A percentile compares a stretch with the other conserved stretches of the same genome.
Conservation (phyloP, 2,888 invertebrate genomes). For the Alsophila aescularia region DNA sequence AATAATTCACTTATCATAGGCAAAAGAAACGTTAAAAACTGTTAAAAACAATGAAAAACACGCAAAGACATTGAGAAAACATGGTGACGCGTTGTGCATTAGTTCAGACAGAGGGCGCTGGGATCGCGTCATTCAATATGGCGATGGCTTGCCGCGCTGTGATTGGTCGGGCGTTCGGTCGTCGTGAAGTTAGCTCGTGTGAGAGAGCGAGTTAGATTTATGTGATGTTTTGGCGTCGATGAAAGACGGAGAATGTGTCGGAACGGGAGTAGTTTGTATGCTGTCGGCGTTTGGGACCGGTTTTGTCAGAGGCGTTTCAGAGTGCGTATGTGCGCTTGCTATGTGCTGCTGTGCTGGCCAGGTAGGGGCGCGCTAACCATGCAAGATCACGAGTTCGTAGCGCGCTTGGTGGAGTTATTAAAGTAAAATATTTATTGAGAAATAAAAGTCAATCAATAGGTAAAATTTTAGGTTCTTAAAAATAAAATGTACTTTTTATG, state of each 20-base stretch:
- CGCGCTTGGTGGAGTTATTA: slow-evolving; percentile 28
- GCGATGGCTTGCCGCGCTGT: slow-evolving; percentile 66
- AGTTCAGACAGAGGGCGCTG: slow-evolving; percentile 70
- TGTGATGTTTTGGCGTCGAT: slow-evolving; percentile 77
- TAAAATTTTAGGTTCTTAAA: too few relatives aligned
- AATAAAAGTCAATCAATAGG: too few relatives aligned
- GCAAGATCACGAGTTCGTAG: background rate
- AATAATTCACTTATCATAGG: slow-evolving; percentile 56
- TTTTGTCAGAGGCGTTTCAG: slow-evolving; percentile 80
- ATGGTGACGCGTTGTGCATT: slow-evolving; percentile 60
- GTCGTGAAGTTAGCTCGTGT: slow-evolving; percentile 71
- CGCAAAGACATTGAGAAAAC: slow-evolving; percentile 72
- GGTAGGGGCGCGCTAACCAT: slow-evolving; percentile 53
- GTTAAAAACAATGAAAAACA: slow-evolving; percentile 63
- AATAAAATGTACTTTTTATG: too few relatives aligned
- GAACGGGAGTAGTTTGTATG: slow-evolving; percentile 78
- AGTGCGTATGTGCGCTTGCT: slow-evolving; percentile 72
- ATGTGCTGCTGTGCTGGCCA: slow-evolving; percentile 62
- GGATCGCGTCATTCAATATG: slow-evolving; percentile 75
- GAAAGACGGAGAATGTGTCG: slow-evolving; percentile 79
- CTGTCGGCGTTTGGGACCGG: slow-evolving; percentile 73
- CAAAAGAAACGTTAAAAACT: slow-evolving; percentile 46
- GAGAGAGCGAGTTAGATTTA: slow-evolving; percentile 79
- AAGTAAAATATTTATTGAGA: too few relatives aligned
- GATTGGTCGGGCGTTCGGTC: slow-evolving; percentile 65